These are phyloP conservation scores for Siniperca scherzeri DNA, from an alignment of 2,797 vertebrate species.

Conservation along the genomic window DNA sequence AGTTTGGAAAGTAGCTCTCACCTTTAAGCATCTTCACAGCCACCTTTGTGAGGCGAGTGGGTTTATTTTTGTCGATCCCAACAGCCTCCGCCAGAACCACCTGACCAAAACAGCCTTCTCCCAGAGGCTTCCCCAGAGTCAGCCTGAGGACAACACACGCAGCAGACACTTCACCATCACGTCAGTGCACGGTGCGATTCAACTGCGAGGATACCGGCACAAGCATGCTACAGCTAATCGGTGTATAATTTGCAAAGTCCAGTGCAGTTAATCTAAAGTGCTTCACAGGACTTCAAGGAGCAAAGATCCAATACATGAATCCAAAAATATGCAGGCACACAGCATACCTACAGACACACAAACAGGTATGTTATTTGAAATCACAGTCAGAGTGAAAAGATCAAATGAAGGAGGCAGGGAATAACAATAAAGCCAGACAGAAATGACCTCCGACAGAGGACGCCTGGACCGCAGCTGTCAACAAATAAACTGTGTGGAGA, in stretches of 20 bases:
- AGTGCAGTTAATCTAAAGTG: too few relatives aligned
- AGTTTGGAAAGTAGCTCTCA: slow-evolving; percentile 49
- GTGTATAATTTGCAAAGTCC: too few relatives aligned
- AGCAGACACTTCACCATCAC: not conserved
- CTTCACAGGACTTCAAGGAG: too few relatives aligned
- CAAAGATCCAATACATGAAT: too few relatives aligned
- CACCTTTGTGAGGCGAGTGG: slow-evolving; percentile 89
- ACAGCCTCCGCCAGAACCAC: slow-evolving; percentile 91
- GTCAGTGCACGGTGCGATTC: not conserved
- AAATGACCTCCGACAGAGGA: too few relatives aligned
- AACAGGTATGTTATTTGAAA: not conserved
- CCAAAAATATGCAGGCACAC: not conserved
- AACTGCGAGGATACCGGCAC: not conserved
- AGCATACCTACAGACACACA: not conserved
- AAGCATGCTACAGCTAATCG: too few relatives aligned
- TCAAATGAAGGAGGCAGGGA: too few relatives aligned
- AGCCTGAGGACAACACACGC: slow-evolving; percentile 77
- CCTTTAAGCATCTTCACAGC: slow-evolving; percentile 94
- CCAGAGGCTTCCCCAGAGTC: slow-evolving; percentile 90
- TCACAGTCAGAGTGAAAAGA: too few relatives aligned
- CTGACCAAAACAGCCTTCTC: slow-evolving; percentile 93
- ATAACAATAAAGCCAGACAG: too few relatives aligned
- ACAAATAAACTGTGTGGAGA: too few relatives aligned
- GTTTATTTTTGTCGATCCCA: slow-evolving; percentile 91
- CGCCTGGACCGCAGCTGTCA: too few relatives aligned